Conservation (phyloP, 2,888 invertebrate genomes). For the Laothoe populi region DNA sequence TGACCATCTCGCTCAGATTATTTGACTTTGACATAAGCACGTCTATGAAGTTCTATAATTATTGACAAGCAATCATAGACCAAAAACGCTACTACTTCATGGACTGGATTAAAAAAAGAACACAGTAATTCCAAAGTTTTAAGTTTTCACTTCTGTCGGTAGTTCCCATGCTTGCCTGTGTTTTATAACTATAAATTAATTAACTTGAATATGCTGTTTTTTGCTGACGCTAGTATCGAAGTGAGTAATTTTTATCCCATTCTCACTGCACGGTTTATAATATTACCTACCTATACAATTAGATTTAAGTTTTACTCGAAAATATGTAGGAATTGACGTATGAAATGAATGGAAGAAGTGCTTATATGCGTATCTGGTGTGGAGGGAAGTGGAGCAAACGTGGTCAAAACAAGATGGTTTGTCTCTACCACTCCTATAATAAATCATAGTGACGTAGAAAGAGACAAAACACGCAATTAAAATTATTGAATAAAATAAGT, state of each 20-base stretch:
- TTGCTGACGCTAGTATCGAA: neutral
- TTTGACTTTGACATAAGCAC: too few species aligned
- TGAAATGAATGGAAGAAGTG: slow-evolving; percentile 26
- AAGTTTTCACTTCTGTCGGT: too few species aligned
- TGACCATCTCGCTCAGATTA: too few species aligned
- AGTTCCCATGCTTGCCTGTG: too few species aligned
- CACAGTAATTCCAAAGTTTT: too few species aligned
- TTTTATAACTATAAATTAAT: too few species aligned
- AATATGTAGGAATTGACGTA: slow-evolving; percentile 22
- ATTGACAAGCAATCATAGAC: too few species aligned
- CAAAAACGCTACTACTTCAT: too few species aligned
- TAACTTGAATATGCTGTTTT: too few species aligned
- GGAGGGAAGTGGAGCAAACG: neutral
- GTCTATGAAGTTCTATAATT: too few species aligned
- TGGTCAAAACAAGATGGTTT: neutral
- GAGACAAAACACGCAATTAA: neutral
- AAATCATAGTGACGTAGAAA: neutral
- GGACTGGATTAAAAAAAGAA: too few species aligned
- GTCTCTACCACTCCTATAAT: neutral
- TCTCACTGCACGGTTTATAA: neutral
- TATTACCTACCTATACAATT: slow-evolving; percentile 28
- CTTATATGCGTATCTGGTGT: neutral
- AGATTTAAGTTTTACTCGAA: slow-evolving; percentile 16
- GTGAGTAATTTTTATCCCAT: neutral
- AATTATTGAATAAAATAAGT: too few species aligned